Percentiles rank a stretch among this genome's conserved stretches.
phyloP scores from a whole-genome alignment of 2,888 invertebrate genomes.

The Sphaerophoria taeniata region DNA sequence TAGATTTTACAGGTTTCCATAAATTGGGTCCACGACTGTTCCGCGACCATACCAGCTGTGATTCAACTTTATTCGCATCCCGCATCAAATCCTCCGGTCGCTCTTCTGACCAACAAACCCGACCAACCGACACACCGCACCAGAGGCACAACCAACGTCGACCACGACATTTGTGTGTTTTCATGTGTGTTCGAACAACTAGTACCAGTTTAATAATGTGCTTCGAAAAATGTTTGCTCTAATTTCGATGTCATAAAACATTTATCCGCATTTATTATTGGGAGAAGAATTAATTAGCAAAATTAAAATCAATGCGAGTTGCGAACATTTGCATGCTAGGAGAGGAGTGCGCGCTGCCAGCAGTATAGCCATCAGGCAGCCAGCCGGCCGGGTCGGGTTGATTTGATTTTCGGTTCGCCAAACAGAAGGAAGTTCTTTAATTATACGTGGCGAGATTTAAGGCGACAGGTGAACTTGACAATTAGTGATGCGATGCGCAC shows the following conservation, averaged over 20 bases:
- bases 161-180: neutral
- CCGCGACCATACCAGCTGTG: too few relatives aligned
- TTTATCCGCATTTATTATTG: slow-evolving; percentile 72
- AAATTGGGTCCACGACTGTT: too few relatives aligned
- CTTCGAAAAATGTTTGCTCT: slow-evolving; percentile 63
- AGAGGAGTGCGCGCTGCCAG: neutral
- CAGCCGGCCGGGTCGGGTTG: neutral
- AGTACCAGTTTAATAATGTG: slow-evolving; percentile 10
- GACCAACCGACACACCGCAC: neutral
- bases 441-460: slow-evolving; percentile 66
- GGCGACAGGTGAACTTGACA: slow-evolving; percentile 74
- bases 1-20: too few relatives aligned
- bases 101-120: too few relatives aligned
- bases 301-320: slow-evolving; percentile 64
- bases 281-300: slow-evolving; percentile 67
- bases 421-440: slow-evolving; percentile 72
- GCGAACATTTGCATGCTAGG: neutral
- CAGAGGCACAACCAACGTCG: neutral
- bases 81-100: too few relatives aligned
- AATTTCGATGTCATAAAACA: slow-evolving; percentile 71
- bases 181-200: neutral
- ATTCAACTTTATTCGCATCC: too few relatives aligned
- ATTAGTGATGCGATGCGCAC: slow-evolving; percentile 64
- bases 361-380: neutral
- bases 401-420: slow-evolving; percentile 41